Evolutionary conservation across 2,113 vertebrate species (phyloP).

Genomic region (Mustela lutreola): DNA sequence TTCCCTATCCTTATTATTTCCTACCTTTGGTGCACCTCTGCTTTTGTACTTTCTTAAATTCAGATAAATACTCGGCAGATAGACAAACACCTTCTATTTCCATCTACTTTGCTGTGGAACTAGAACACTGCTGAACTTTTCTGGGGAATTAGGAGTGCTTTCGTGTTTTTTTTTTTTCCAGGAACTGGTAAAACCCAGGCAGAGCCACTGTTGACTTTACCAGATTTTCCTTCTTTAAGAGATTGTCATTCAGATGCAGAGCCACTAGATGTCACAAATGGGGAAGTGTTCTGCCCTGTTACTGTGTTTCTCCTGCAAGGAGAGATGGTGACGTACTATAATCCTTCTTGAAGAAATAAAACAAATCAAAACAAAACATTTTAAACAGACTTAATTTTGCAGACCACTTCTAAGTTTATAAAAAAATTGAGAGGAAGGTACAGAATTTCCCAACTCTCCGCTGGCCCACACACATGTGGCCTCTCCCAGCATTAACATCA

Average conservation of each 20-base stretch:
- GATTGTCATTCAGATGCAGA: conserved; percentile 46
- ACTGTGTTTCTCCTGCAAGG: accelerated
- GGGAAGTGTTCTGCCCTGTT: conserved; percentile 40
- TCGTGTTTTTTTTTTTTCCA: not conserved
- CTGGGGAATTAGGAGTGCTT: not conserved
- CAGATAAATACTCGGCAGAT: not conserved
- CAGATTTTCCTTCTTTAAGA: conserved; percentile 32
- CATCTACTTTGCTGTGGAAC: not conserved
- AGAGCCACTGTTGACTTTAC: not conserved
- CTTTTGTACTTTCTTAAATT: not conserved
- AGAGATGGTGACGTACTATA: not conserved
- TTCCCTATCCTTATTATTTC: not conserved
- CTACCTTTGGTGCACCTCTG: not conserved
- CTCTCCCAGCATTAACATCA: not conserved
- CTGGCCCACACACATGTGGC: too few species aligned
- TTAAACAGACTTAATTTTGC: not conserved
- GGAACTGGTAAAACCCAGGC: not conserved
- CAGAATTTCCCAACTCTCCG: not conserved
- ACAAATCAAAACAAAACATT: not conserved
- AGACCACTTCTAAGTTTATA: not conserved
- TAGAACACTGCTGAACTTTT: not conserved
- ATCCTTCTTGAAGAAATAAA: not conserved
- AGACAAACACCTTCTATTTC: not conserved
- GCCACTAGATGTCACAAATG: conserved; percentile 86
- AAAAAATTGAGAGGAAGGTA: not conserved